phyloP scores from a whole-genome alignment of 92 coral and sea anemone genomes.

The Epizoanthus ramosus region DNA sequence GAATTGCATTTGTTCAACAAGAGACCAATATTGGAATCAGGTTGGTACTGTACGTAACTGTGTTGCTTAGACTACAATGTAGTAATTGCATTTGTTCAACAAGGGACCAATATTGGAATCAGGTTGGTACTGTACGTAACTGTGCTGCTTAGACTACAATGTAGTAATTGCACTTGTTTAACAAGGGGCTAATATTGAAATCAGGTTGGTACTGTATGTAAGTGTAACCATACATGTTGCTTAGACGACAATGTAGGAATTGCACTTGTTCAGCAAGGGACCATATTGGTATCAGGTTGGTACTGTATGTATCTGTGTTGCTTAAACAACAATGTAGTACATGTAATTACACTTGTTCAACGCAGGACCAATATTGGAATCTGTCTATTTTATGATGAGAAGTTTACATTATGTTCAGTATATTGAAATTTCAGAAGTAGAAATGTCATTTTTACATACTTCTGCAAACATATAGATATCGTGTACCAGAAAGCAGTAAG shows the following conservation, averaged over 20 bases:
- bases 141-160: too few species aligned
- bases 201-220: slow-evolving; percentile 66
- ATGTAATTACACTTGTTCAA: too few species aligned
- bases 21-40: slow-evolving; percentile 90
- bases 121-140: slow-evolving; percentile 58
- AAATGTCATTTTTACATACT: too few species aligned
- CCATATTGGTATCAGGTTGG: slow-evolving; percentile 89
- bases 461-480: too few species aligned
- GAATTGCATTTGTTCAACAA: background rate
- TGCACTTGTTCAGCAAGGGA: slow-evolving; percentile 51
- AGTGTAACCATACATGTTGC: too few species aligned
- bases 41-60: slow-evolving; percentile 33
- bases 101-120: slow-evolving; percentile 87
- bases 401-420: too few species aligned
- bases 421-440: too few species aligned
- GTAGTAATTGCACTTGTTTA: background rate
- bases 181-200: slow-evolving; percentile 81
- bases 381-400: background rate
- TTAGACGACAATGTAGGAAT: too few species aligned
- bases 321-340: too few species aligned
- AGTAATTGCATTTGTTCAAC: background rate
- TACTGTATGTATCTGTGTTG: background rate
- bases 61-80: too few species aligned
- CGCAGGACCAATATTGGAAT: slow-evolving; percentile 83
- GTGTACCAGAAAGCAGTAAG: background rate